Evolutionary conservation across 2,113 vertebrate genomes (phyloP), one percentile per base, ranked within the genome.

Genomic region (Ochotona curzoniae): DNA sequence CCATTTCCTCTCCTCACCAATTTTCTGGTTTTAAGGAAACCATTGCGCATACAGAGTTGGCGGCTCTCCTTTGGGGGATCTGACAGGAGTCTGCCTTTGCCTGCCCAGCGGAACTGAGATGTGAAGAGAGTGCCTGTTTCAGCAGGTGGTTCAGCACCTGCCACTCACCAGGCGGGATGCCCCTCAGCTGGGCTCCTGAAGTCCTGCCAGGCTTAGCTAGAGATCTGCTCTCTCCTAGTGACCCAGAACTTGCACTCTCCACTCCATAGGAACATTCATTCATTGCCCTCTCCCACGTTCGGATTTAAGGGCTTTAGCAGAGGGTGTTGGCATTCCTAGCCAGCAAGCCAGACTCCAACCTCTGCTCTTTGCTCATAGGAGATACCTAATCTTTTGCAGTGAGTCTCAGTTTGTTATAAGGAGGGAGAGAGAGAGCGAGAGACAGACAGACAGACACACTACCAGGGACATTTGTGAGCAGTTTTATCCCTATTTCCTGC

Each of bases 101-200:
- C 44, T 67, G 20, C 18, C 1, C 9, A 83, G 70, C 30, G 28
- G 0, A 8, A 35, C 9, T 32, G 32, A 61, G 66, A 60, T 13
- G 0, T 18, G 4, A 20, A 8, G 18, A 28, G 30, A 78, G 26
- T 57, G 54, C 14, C 54, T 17, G 54, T 57, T 57, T 57, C 13
- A 66, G 61, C 25, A 60, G 15, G 21, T 17, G 2, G n/a, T 44
- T 44, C 49, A 8, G 14, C 11, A 6, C 8, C 3, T 28, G 17
- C n/a, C 13, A 2, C 0, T 28, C 0, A 0, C 10, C 17, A 44
- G 0, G 2, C 1, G 7, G 28, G 47, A 49, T 0, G 2, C 73
- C 38, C 64, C 47, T 49, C 18, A 54, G 38, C n/a, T 49, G 47
- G 2, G 20, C 14, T 57, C 14, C 54, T 57, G 18, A 57, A 18